These are phyloP conservation scores for Stichodactyla helianthus DNA, from an alignment of 64 coral and sea anemone genomes.

Conservation along the genomic window DNA sequence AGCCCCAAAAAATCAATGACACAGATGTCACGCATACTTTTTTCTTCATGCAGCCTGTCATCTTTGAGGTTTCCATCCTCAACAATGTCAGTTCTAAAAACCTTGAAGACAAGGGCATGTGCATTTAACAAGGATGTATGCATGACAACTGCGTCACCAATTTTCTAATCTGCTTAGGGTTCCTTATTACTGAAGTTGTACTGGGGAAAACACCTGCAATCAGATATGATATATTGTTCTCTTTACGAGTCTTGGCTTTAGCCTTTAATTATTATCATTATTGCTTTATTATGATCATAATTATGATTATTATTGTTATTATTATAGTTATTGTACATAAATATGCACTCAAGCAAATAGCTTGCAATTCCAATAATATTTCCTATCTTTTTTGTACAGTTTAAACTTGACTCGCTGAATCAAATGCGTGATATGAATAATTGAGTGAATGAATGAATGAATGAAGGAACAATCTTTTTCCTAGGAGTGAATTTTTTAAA, in stretches of 20 bases:
- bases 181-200: too few relatives aligned
- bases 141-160: too few relatives aligned
- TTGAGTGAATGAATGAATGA: not conserved
- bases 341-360: constrained; percentile 6
- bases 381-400: constrained; percentile 18
- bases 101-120: too few relatives aligned
- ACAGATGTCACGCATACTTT: too few relatives aligned
- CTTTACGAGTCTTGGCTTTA: not conserved
- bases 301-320: constrained; percentile 5
- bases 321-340: constrained; percentile 23
- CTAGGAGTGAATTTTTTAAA: constrained; percentile 23
- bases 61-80: too few relatives aligned
- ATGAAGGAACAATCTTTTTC: constrained; percentile 1
- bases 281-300: not conserved
- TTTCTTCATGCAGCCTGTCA: too few relatives aligned
- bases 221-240: not conserved
- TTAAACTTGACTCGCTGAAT: constrained; percentile 2
- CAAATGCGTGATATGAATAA: not conserved
- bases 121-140: too few relatives aligned
- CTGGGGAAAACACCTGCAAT: too few relatives aligned
- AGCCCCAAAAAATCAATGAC: too few relatives aligned
- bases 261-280: not conserved
- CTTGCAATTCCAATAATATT: constrained; percentile 14
- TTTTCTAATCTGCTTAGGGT: too few relatives aligned
- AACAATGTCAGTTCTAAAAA: too few relatives aligned